phyloP scores from a whole-genome alignment of 2,888 invertebrate genomes.

The Oscheius sp. region DNA sequence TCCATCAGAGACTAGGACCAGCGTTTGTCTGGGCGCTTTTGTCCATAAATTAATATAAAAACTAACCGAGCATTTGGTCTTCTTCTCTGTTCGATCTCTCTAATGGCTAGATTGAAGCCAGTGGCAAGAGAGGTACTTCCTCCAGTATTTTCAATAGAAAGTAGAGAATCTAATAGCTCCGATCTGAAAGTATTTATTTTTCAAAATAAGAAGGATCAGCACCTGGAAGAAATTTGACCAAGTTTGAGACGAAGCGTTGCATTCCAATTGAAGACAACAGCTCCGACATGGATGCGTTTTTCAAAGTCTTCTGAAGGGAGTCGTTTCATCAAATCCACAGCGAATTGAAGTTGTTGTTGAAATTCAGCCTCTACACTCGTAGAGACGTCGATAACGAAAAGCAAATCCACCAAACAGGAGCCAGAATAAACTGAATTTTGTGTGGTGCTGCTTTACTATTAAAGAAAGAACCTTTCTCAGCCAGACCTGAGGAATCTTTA shows the following conservation, averaged over 20 bases:
- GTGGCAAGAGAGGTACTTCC: slow-evolving; percentile 58
- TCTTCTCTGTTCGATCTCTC: slow-evolving; percentile 40
- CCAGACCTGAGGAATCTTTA: not conserved
- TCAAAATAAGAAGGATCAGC: not conserved
- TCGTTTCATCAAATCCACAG: slow-evolving; percentile 54
- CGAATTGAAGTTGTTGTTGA: slow-evolving; percentile 52
- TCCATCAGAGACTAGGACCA: slow-evolving; percentile 62
- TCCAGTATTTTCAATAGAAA: slow-evolving; percentile 34
- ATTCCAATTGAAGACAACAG: slow-evolving; percentile 51
- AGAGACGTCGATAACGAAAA: slow-evolving; percentile 63
- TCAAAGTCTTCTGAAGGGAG: slow-evolving; percentile 55
- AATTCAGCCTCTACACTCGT: slow-evolving; percentile 61
- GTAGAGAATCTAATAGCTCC: slow-evolving; percentile 45
- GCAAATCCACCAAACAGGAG: slow-evolving; percentile 53
- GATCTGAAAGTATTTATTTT: not conserved
- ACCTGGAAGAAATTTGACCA: slow-evolving; percentile 11
- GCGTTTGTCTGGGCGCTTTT: slow-evolving; percentile 47
- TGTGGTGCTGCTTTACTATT: not conserved
- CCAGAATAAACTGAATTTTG: too few species aligned
- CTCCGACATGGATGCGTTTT: slow-evolving; percentile 47
- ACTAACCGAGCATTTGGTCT: slow-evolving; percentile 45
- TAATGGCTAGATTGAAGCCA: slow-evolving; percentile 54
- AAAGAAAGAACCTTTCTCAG: not conserved
- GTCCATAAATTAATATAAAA: too few species aligned
- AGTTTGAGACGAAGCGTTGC: slow-evolving; percentile 29